Evolutionary conservation across 2,888 invertebrate genomes (phyloP).

Genomic region (Drepanosiphum platanoidis): DNA sequence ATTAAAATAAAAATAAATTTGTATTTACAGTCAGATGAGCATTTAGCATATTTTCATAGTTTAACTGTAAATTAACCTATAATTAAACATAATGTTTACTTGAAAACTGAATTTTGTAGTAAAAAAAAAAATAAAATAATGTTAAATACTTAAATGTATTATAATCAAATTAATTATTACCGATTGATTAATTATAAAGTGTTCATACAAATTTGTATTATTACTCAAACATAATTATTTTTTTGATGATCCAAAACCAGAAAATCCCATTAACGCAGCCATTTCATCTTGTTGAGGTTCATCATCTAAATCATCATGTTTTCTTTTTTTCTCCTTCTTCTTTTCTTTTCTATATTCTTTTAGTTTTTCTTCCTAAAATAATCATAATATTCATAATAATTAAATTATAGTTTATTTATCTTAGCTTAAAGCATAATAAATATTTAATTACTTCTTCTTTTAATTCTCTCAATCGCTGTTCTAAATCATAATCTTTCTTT

Average conservation of each 20-base stretch:
- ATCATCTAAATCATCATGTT: conserved; percentile 74
- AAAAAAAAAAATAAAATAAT: too few species aligned
- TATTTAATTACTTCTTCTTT: conserved; percentile 80
- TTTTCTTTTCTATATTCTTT: conserved; percentile 89
- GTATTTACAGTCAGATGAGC: too few species aligned
- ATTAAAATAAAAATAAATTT: too few species aligned
- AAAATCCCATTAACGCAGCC: conserved; percentile 86
- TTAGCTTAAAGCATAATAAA: not conserved
- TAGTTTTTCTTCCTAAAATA: conserved; percentile 82
- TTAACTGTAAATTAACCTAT: too few species aligned
- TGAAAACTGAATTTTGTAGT: not conserved
- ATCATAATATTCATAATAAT: conserved; percentile 21
- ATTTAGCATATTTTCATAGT: too few species aligned
- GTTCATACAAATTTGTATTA: not conserved
- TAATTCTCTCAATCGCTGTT: conserved; percentile 87
- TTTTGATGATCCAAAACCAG: conserved; percentile 25
- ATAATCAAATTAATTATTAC: too few species aligned
- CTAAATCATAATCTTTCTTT: conserved; percentile 94
- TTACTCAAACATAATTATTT: not conserved
- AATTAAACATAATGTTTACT: too few species aligned
- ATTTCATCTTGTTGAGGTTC: conserved; percentile 73
- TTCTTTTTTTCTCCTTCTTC: conserved; percentile 87
- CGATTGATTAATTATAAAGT: too few species aligned
- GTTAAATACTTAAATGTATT: not conserved
- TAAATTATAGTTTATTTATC: conserved; percentile 38